Evolutionary conservation across 2,113 vertebrate species (phyloP).

Genomic region (Daubentonia madagascariensis): DNA sequence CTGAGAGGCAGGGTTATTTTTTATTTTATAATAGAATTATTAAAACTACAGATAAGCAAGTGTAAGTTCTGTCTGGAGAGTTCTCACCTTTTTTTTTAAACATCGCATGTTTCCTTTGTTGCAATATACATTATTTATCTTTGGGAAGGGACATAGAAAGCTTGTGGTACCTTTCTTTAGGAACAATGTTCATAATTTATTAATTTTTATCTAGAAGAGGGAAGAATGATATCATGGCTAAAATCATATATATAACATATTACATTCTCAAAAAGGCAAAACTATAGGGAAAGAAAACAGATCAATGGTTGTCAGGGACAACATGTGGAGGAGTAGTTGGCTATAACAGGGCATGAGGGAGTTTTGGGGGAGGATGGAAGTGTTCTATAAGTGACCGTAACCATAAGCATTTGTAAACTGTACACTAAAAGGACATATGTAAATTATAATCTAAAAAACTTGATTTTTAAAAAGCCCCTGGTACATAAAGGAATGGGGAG

Average conservation of each 20-base stretch:
- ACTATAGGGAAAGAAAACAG: not conserved
- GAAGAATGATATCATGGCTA: not conserved
- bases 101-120: not conserved
- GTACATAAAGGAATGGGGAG: not conserved
- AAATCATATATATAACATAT: not conserved
- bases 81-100: not conserved
- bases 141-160: not conserved
- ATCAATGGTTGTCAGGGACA: not conserved
- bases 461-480: not conserved
- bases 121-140: not conserved
- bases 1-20: not conserved
- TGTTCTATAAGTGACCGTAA: not conserved
- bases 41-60: not conserved
- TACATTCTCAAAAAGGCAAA: constrained; percentile 5
- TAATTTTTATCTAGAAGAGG: not conserved
- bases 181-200: not conserved
- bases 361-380: not conserved
- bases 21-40: not conserved
- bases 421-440: not conserved
- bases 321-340: not conserved
- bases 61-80: not conserved
- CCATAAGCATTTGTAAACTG: not conserved
- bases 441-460: not conserved
- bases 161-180: not conserved
- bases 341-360: not conserved